Conservation (phyloP, 1,140 invertebrate species). For the Ceratosolen solmsi region DNA sequence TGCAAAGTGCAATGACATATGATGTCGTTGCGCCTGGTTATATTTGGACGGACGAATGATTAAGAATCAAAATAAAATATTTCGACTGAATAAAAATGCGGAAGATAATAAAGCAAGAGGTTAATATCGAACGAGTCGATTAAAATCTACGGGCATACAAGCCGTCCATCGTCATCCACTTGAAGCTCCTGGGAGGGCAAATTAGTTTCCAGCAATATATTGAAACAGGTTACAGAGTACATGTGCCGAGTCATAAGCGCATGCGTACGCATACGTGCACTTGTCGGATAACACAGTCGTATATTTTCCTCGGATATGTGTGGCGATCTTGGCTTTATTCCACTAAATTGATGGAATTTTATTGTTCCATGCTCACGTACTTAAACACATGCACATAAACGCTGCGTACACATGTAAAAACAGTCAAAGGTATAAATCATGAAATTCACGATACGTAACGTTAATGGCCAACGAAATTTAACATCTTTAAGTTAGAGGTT, state of each 20-base stretch:
- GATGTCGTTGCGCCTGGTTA: not conserved
- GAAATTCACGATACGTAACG: slow-evolving; percentile 16
- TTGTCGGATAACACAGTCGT: not conserved
- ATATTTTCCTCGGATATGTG: not conserved
- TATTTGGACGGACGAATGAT: slow-evolving; percentile 7
- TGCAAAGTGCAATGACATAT: not conserved
- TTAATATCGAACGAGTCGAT: not conserved
- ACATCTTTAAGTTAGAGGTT: not conserved
- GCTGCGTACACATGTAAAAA: not conserved
- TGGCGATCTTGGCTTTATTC: slow-evolving; percentile 28
- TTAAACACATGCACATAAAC: not conserved
- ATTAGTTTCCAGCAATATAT: slow-evolving; percentile 29
- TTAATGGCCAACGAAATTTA: slow-evolving; percentile 19
- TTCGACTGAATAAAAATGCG: not conserved
- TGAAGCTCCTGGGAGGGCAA: not conserved
- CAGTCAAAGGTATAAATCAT: slow-evolving; percentile 25
- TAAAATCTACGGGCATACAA: slow-evolving; percentile 6
- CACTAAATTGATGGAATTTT: slow-evolving; percentile 33
- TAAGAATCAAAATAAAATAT: not conserved
- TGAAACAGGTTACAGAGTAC: slow-evolving; percentile 21
- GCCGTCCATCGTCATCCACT: not conserved
- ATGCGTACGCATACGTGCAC: not conserved
- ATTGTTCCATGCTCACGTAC: not conserved
- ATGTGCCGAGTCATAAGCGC: not conserved
- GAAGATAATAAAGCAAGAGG: not conserved